Percentiles rank a stretch among this genome's conserved stretches.
Evolutionary conservation across 2,888 invertebrate species (phyloP).

Genomic region (Nomada fucata): DNA sequence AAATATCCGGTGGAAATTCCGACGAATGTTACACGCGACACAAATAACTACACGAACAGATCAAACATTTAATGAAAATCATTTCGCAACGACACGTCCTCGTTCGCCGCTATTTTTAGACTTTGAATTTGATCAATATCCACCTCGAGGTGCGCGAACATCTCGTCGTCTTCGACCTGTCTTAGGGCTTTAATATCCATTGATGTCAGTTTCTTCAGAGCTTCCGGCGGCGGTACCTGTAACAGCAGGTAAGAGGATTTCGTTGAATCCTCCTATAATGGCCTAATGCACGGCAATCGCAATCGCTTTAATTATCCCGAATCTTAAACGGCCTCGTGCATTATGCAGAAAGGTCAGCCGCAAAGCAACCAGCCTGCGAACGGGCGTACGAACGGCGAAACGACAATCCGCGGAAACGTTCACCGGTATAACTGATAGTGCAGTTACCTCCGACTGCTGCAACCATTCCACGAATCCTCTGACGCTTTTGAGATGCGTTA

Average conservation of each 20-base stretch:
- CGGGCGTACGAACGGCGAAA: neutral
- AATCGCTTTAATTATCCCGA: constrained; percentile 18
- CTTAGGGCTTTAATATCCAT: constrained; percentile 37
- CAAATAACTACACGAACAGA: neutral
- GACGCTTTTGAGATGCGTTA: constrained; percentile 85
- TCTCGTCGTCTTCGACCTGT: constrained; percentile 56
- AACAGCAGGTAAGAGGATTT: constrained; percentile 42
- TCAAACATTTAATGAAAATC: neutral
- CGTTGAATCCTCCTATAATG: neutral
- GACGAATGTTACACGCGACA: neutral
- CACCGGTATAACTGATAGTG: neutral
- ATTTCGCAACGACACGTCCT: neutral
- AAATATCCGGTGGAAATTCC: neutral
- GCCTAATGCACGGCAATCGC: neutral
- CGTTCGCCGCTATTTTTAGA: constrained; percentile 57
- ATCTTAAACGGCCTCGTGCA: neutral
- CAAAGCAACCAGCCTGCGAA: neutral
- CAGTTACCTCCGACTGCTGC: constrained; percentile 61
- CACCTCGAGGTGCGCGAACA: constrained; percentile 58
- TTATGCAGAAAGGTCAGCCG: neutral
- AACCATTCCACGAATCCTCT: constrained; percentile 77
- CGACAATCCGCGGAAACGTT: neutral
- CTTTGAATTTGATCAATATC: constrained; percentile 65
- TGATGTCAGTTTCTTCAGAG: constrained; percentile 43
- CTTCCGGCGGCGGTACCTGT: constrained; percentile 53